Base-by-base conservation (phyloP, 2,797 vertebrate species). In the Myotis pilosus region DNA sequence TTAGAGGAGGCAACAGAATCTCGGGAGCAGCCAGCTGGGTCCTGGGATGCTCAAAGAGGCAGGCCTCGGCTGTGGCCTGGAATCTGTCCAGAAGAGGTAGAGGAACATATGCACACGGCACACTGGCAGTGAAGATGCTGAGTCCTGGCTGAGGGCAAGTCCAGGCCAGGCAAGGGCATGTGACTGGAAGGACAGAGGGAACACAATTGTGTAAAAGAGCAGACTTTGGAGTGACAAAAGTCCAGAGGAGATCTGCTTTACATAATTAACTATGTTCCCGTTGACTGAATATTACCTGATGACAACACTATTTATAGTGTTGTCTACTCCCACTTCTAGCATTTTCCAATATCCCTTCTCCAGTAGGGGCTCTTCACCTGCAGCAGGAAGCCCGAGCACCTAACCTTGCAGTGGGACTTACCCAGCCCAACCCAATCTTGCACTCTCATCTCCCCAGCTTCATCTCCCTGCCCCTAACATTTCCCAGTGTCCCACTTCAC, bases 111-210 rank as follows among this genome's bases (percentile, higher is more conserved):
- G 20, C 33, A 47, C n/a, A 33, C 15, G 36, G 16, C 36, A 19
- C 0, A 5, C 33, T 12, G 36, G 20, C 89, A 41, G 30, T 25
- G 19, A 62, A 16, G 15, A 3, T 5, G 8, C 28, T 5, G 47
- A 44, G 44, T 23, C 8, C 38, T 30, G 6, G 20, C 74, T 62
- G 38, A 90, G 64, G 36, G 49, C 4, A 12, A 9, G 22, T 47
- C 41, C 25, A 38, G 44, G 38, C 30, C 1, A 0, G 8, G 16
- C 16, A 6, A 49, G 28, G 13, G 13, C 38, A 13, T 13, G 36
- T 2, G 9, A 81, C 7, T 28, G 13, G 51, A 78, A 82, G 23
- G 68, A 60, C 19, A 76, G 30, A 41, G 6, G 36, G 8, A 53
- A 38, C 5, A 17, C 0, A 23, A 4, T 6, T 51, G 28, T 38